Base-by-base conservation (phyloP, 2,113 vertebrate species). In the Pseudopipra pipra region DNA sequence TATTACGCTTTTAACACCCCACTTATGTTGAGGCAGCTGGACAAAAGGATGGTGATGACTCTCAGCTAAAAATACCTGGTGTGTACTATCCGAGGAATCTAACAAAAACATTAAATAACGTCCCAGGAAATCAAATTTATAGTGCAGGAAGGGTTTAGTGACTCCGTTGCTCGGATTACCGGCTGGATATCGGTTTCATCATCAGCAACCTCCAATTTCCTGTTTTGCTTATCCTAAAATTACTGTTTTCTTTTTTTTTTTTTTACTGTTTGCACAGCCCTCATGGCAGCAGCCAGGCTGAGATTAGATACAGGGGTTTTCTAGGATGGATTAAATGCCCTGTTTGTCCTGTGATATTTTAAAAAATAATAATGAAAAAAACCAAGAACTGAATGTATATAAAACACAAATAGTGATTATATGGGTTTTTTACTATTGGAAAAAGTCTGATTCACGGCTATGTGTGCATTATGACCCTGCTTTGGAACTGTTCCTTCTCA, bases 171-270 rank as follows among this genome's bases (percentile, higher is more conserved):
- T 98, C 97, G 79, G 81, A 95, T 98, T 98, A 98, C 97, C 86
- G 44, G 72, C 14, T 68, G 93, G 94, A 94, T 97, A 98, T 98
- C 98, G 59, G 91, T 97, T 98, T 97, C 97, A 97, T 97, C 95
- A 92, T 83, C 97, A 81, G 80, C 95, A 96, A 96, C 93, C 96
- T 98, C 95, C 96, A 96, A 96, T 97, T 98, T 98, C 98, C 98
- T 98, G 98, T 98, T 98, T 97, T 97, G 90, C 97, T 97, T 98
- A 98, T 97, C 95, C 49, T 83, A 96, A 96, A 98, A 94, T 97
- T 85, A 66, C 96, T 91, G 93, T 89, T 95, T 91, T 94, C 72
- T 91, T 97, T 95, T 56, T 56, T 97, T 95, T 56, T 56, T 71
- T 37, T 31, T 59, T 59, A 71, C 83, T 96, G 94, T 96, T 96